phyloP scores from a whole-genome alignment of 1,140 invertebrate species.

The Hylyphantes graminicola region DNA sequence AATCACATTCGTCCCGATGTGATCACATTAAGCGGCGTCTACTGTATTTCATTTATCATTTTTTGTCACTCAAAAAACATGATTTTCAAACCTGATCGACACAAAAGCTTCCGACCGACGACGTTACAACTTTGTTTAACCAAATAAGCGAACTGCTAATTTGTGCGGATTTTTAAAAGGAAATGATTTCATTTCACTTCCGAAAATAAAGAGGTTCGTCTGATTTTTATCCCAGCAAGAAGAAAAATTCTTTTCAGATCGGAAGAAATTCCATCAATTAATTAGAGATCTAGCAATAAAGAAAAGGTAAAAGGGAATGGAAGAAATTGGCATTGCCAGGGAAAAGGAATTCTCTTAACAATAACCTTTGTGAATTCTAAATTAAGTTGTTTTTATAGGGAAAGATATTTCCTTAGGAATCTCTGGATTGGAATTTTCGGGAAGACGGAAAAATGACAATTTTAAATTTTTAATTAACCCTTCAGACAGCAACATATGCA shows the following conservation, averaged over 20 bases:
- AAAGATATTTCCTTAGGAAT: not conserved
- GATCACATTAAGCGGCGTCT: no score
- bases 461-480: no score
- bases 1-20: no score
- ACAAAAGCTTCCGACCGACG: no score
- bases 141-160: slow-evolving; percentile 13
- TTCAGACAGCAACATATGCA: no score
- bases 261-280: slow-evolving; percentile 28
- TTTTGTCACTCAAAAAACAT: no score
- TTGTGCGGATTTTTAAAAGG: slow-evolving; percentile 19
- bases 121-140: no score
- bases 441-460: no score
- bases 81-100: no score
- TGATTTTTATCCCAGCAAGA: slow-evolving; percentile 8
- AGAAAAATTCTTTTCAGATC: slow-evolving; percentile 9
- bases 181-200: slow-evolving; percentile 35
- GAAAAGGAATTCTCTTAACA: slow-evolving; percentile 14
- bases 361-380: slow-evolving; percentile 28
- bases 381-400: not conserved
- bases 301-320: slow-evolving; percentile 18
- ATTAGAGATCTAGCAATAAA: slow-evolving; percentile 36
- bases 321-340: slow-evolving; percentile 24
- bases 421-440: no score
- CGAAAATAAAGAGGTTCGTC: slow-evolving; percentile 2
- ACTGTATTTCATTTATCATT: no score